Evolutionary conservation across 2,797 vertebrate species (phyloP), one percentile per base, ranked within the genome.

Genomic region (Ctenopoma kingsleyae): DNA sequence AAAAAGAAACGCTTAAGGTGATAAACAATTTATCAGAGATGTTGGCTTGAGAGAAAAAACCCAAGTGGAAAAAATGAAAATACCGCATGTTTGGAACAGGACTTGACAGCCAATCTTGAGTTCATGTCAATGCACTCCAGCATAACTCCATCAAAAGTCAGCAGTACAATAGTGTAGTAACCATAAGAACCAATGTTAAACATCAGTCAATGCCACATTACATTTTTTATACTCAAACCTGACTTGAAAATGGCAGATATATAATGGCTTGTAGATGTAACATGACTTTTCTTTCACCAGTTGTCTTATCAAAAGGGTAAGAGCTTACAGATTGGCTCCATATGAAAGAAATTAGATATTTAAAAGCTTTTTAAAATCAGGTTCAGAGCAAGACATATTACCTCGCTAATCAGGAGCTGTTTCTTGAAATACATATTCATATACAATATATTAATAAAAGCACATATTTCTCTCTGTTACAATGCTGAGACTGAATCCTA

Each of bases 11-110:
- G 65, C 85, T 89, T 85, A 80, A 83, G 73, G 87, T 89, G 82
- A 89, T 87, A 76, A 83, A 86, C 84, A 90, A 90, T 93, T 89
- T 89, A 90, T 89, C 84, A 88, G 79, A 78, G 52, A 76, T 66
- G 63, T 68, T 81, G 77, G 76, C 66, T 84, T 49, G 68, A 66
- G 72, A 82, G 57, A 67, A 56, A 74, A 79, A 74, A 27, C 56
- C 64, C 22, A 56, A 67, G 40, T 43, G 51, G 56, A 60, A 76
- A 82, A 80, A 85, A 76, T 60, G 59, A 84, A 88, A 90, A 84
- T 53, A 76, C 43, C 15, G 48, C 53, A 46, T 48, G 72, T 64
- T 77, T 66, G 57, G 69, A 88, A 80, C 78, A 49, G 50, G 63
- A 83, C 79, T 76, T 89, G 91, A 92, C 86, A 91, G 76, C 82